Evolutionary conservation across 1,140 invertebrate species (phyloP).

Genomic region (Pinna nobilis): DNA sequence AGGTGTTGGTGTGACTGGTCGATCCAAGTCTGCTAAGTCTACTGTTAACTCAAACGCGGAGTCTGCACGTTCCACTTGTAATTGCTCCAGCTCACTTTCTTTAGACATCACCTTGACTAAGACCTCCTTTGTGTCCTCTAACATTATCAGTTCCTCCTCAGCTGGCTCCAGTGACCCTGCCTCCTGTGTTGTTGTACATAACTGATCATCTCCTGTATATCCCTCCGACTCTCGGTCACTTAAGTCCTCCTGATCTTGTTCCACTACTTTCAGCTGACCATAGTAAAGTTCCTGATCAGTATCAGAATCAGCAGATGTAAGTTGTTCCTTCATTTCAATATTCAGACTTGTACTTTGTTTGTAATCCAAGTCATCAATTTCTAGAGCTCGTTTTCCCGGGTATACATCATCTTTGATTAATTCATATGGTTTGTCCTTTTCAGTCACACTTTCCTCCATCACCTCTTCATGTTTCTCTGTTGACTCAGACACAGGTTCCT

Average conservation of each 20-base stretch:
- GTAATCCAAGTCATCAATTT: too few relatives aligned
- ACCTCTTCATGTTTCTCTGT: conserved; percentile 33
- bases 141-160: conserved; percentile 28
- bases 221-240: conserved; percentile 71
- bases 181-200: neutral
- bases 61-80: conserved; percentile 37
- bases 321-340: conserved; percentile 1
- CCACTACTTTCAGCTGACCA: conserved; percentile 63
- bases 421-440: conserved; percentile 44
- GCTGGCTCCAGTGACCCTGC: conserved; percentile 8
- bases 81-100: conserved; percentile 36
- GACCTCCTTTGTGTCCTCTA: neutral
- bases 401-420: neutral
- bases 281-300: conserved; percentile 59
- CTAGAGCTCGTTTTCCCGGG: neutral
- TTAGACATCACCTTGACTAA: conserved; percentile 9
- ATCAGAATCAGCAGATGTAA: conserved; percentile 5
- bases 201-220: conserved; percentile 5
- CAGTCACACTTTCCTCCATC: conserved; percentile 47
- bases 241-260: conserved; percentile 73
- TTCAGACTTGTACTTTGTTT: too few relatives aligned
- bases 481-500: too few relatives aligned
- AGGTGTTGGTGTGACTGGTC: conserved; percentile 71
- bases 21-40: conserved; percentile 65
- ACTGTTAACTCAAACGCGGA: conserved; percentile 52